Evolutionary conservation across 1,140 invertebrate genomes (phyloP), one percentile per base, ranked within the genome.

Genomic region (Euwallacea fornicatus): DNA sequence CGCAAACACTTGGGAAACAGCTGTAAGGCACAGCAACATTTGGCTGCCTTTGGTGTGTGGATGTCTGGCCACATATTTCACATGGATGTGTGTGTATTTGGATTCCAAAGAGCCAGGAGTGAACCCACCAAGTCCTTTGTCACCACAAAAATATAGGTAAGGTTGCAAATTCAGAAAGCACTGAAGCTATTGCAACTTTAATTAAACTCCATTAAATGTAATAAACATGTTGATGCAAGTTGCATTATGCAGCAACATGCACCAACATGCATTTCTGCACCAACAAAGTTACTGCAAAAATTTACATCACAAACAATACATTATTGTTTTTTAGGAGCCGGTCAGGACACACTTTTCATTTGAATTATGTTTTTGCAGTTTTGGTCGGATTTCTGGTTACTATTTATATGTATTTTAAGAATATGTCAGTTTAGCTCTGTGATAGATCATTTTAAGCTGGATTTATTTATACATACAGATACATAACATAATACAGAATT

Each of bases 101-200:
- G 84, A 85, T 74, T 85, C 84, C 16, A 78, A 79, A 61, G 77
- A 82, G 33, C 84, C 84, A 0, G 84, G 84, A 13, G 75, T 83
- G 3, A 78, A 78, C 74, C 84, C 84, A 7, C 84, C 84, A 3
- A 81, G 83, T 50, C 83, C 83, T 7, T 80, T 85, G 44, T 82
- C 83, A 65, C 80, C 83, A 16, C 74, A 74, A 54, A 80, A 77
- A 77, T 76, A 78, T 69, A 78, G 76, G 79, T 81, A 73, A 74
- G 73, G 21, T 47, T 65, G 2, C 16, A 2, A 33, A 33, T 33
- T 33, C 21, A 33, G 21, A 4, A 33, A 33, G 15, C 46, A 16
- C 2, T 46, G 16, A 47, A 33, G 58, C 7, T 1, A 66, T 58
- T 54, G 44, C 13, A 3, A 4, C 56, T 11, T 55, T 59, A 54